Evolutionary conservation across 2,113 vertebrate species (phyloP).

Genomic region (Okapia johnstoni): DNA sequence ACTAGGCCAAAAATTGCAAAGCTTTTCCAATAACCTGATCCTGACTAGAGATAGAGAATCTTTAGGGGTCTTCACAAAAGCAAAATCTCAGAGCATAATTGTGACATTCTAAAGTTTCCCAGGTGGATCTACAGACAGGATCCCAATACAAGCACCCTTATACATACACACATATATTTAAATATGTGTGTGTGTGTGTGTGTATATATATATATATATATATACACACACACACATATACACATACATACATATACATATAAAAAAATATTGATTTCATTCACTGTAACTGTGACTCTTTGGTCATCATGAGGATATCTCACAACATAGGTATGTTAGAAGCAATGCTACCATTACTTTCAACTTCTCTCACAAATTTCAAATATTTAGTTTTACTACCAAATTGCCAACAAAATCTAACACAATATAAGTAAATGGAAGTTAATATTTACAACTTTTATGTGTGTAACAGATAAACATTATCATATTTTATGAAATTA

Average conservation of each 20-base stretch:
- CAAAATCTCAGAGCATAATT: neutral
- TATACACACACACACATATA: neutral
- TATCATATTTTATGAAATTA: neutral
- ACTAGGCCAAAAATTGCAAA: neutral
- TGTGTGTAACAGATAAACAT: neutral
- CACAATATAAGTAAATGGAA: neutral
- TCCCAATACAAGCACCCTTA: neutral
- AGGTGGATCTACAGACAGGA: neutral
- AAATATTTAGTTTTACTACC: neutral
- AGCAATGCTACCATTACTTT: slow-evolving; percentile 6
- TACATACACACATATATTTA: neutral
- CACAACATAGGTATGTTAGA: neutral
- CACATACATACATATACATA: fast-evolving
- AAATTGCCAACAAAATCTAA: neutral
- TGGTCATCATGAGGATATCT: neutral
- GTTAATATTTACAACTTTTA: neutral
- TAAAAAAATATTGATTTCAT: neutral
- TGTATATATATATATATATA: fast-evolving
- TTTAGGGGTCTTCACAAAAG: neutral
- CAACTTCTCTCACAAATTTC: neutral
- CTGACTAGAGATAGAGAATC: neutral
- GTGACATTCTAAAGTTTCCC: neutral
- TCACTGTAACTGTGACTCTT: neutral
- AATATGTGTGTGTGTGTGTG: fast-evolving
- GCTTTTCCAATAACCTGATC: neutral